Evolutionary conservation across 2,797 vertebrate species (phyloP), one percentile per base, ranked within the genome.

Genomic region (Syndactyla subalaris): DNA sequence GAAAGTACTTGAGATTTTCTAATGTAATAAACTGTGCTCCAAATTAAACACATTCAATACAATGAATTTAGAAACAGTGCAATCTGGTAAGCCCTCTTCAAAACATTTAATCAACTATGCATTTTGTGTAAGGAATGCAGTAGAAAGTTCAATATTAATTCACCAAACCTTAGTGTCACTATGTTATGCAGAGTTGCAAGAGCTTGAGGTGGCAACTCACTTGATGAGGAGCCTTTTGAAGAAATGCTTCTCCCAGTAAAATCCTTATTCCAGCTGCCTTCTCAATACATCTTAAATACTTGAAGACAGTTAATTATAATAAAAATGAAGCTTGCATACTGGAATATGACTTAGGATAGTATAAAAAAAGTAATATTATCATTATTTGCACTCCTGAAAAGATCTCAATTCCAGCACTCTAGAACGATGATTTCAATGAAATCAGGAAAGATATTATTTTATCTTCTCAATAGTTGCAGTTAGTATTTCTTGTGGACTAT

Each of bases 331-430:
- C 23, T 45, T 68, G 6, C 2, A 6, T 72, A 14, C 14, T 83
- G 30, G 32, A 65, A 75, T 39, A 39, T 55, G 30, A 52, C 36
- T 45, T 72, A 21, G 10, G 20, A 21, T 16, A 65, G 6, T 38
- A 29, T 46, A 46, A 74, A 75, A 84, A 94, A 34, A 1, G 20
- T 84, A 72, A 48, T 70, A 72, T 43, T 55, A 58, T 45, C 14
- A 46, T 75, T 93, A 68, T 79, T 92, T 96, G 16, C 38, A 34
- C 36, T 78, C 38, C 41, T 93, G 43, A 88, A 93, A 90, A 87
- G 83, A 89, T 84, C 76, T 91, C 43, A 39, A 17, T 71, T 88
- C 13, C 12, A 92, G 36, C 32, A 82, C 34, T 75, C 62, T 52
- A 75, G 14, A 86, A 8, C 23, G 4, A 71, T 88, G 88, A 84